These are phyloP conservation scores for Cephalopachus bancanus DNA, from an alignment of 2,797 vertebrate genomes.

Conservation along the genomic window DNA sequence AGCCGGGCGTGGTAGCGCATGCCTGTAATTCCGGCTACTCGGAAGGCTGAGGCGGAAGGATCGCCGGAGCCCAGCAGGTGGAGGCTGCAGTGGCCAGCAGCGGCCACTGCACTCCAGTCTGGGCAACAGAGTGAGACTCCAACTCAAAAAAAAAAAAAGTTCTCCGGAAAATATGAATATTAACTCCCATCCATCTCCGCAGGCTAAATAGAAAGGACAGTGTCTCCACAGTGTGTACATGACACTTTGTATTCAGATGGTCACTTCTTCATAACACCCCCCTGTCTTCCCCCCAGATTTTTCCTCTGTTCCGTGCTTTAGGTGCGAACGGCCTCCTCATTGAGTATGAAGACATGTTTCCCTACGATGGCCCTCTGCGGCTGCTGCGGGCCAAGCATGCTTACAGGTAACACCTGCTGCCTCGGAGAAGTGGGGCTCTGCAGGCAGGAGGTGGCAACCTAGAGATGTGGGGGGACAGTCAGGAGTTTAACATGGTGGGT, in stretches of 20 bases:
- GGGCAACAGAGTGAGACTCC: too few species aligned
- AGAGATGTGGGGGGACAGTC: not conserved
- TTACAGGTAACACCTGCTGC: conserved; percentile 92
- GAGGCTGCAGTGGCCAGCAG: too few species aligned
- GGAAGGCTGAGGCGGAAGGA: too few species aligned
- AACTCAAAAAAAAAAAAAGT: too few species aligned
- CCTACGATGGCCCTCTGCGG: conserved; percentile 93
- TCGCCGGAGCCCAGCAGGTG: too few species aligned
- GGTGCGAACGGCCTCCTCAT: conserved; percentile 95
- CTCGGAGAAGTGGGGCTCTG: not conserved
- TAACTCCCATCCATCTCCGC: fast-evolving
- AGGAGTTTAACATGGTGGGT: not conserved
- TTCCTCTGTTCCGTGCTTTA: conserved; percentile 92
- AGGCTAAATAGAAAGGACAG: not conserved
- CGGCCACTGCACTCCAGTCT: too few species aligned
- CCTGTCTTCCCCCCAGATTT: conserved; percentile 88
- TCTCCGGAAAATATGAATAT: fast-evolving
- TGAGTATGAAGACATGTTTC: conserved; percentile 98
- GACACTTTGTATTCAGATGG: fast-evolving
- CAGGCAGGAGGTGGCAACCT: not conserved
- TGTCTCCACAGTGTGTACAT: fast-evolving
- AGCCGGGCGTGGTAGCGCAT: too few species aligned
- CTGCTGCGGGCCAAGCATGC: conserved; percentile 90
- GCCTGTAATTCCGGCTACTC: too few species aligned
- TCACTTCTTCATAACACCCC: not conserved